Conservation (phyloP, 1,140 invertebrate species). For the Archegozetes longisetosus region DNA sequence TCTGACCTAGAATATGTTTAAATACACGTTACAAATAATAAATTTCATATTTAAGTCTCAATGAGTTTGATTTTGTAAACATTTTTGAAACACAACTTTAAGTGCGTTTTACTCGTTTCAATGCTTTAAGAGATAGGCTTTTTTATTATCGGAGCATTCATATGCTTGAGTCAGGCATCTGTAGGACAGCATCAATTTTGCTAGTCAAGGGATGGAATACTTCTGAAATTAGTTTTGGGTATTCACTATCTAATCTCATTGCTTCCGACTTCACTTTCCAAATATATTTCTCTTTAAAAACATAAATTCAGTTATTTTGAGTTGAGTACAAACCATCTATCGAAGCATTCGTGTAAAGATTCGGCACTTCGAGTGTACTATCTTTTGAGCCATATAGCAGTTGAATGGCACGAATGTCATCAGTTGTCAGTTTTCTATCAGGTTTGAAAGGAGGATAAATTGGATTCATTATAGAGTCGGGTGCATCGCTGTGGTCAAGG, state of each 20-base stretch:
- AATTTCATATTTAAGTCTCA: constrained; percentile 60
- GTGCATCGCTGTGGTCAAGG: constrained; percentile 29
- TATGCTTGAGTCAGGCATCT: constrained; percentile 30
- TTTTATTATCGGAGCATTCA: neutral
- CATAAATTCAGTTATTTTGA: too few relatives aligned
- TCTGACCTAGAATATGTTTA: constrained; percentile 57
- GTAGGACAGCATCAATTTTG: constrained; percentile 37
- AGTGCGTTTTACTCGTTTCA: constrained; percentile 29
- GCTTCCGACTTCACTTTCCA: neutral
- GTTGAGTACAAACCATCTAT: too few relatives aligned
- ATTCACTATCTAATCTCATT: neutral
- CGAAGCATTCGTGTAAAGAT: too few relatives aligned
- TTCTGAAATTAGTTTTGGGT: constrained; percentile 1
- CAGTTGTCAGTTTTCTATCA: constrained; percentile 30
- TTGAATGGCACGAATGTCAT: constrained; percentile 34
- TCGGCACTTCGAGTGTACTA: neutral
- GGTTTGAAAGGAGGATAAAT: constrained; percentile 27
- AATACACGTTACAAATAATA: constrained; percentile 76
- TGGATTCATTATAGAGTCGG: constrained; percentile 32
- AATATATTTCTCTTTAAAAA: neutral
- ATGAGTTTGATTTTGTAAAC: too few relatives aligned
- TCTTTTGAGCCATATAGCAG: constrained; percentile 31
- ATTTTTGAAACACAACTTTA: too few relatives aligned
- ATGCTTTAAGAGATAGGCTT: neutral
- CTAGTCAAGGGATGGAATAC: constrained; percentile 27